Percentiles rank a stretch among this genome's conserved stretches.
Evolutionary conservation across 2,797 vertebrate genomes (phyloP).

Genomic region (Hypotaenidia philippensis): DNA sequence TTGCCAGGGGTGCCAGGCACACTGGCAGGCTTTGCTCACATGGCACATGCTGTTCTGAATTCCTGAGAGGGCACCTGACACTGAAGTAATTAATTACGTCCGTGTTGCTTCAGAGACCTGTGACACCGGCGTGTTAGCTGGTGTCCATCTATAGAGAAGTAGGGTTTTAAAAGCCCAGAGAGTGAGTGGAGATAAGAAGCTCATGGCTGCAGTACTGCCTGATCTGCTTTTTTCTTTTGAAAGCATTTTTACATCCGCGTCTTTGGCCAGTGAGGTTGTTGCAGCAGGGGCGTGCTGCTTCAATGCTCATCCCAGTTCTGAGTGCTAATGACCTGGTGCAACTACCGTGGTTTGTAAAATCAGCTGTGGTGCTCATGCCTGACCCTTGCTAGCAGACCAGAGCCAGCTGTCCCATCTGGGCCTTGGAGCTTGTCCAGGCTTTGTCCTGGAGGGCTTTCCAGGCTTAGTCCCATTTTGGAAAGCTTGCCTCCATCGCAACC

Average conservation of each 20-base stretch:
- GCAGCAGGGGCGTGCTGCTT: not conserved
- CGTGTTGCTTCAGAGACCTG: not conserved
- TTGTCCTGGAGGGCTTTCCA: not conserved
- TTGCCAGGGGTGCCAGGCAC: not conserved
- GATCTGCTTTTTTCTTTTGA: not conserved
- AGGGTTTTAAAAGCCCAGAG: not conserved
- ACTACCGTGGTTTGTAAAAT: not conserved
- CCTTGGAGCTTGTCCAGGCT: not conserved
- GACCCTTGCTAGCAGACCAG: not conserved
- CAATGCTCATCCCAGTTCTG: fast-evolving
- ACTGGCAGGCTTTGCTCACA: not conserved
- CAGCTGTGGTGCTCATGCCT: not conserved
- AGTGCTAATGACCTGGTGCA: not conserved
- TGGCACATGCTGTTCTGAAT: not conserved
- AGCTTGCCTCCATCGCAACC: not conserved
- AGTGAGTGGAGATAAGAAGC: not conserved
- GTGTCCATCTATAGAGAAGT: not conserved
- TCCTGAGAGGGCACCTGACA: not conserved
- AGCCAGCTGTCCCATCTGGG: not conserved
- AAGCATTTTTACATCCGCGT: not conserved
- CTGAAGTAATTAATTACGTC: not conserved
- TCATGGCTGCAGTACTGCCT: not conserved
- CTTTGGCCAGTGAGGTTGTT: fast-evolving
- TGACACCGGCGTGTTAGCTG: not conserved
- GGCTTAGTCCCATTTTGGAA: not conserved